Percentiles rank a stretch among this genome's conserved stretches.
phyloP scores from a whole-genome alignment of 2,888 invertebrate species.

The Cosmia pyralina region DNA sequence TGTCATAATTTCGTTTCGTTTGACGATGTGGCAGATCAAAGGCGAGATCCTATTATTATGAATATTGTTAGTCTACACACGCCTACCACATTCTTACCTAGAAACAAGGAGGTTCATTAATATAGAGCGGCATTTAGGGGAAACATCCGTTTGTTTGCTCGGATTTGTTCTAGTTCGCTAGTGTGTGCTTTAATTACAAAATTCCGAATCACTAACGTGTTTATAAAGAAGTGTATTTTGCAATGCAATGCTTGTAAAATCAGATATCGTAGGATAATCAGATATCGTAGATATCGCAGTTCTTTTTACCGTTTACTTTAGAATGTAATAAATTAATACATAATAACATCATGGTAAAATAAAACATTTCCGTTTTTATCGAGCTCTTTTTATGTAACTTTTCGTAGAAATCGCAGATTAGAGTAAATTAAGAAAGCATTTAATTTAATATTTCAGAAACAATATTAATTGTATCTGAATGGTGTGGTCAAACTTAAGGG shows the following conservation, averaged over 20 bases:
- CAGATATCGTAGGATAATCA: not conserved
- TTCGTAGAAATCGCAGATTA: not conserved
- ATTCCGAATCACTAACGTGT: slow-evolving; percentile 4
- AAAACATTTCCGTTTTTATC: not conserved
- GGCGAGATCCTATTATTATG: slow-evolving; percentile 56
- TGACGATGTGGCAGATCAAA: slow-evolving; percentile 62
- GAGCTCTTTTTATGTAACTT: too few relatives aligned
- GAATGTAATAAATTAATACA: not conserved
- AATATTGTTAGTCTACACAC: slow-evolving; percentile 55
- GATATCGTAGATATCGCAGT: not conserved
- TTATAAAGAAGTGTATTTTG: slow-evolving; percentile 3
- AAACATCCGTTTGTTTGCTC: slow-evolving; percentile 43
- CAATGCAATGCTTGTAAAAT: not conserved
- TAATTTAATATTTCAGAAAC: not conserved
- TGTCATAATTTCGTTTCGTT: slow-evolving; percentile 64
- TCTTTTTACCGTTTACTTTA: not conserved
- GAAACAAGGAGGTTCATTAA: slow-evolving; percentile 60
- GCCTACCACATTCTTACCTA: slow-evolving; percentile 53
- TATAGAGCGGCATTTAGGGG: slow-evolving; percentile 53
- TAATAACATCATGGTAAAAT: not conserved
- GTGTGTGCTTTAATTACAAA: slow-evolving; percentile 39
- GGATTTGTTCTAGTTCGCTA: slow-evolving; percentile 44
- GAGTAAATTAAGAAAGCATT: not conserved
- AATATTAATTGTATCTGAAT: too few relatives aligned
- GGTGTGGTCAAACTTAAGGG: too few relatives aligned